Base-by-base conservation (phyloP, 2,797 vertebrate genomes). In the Ficedula albicollis region DNA sequence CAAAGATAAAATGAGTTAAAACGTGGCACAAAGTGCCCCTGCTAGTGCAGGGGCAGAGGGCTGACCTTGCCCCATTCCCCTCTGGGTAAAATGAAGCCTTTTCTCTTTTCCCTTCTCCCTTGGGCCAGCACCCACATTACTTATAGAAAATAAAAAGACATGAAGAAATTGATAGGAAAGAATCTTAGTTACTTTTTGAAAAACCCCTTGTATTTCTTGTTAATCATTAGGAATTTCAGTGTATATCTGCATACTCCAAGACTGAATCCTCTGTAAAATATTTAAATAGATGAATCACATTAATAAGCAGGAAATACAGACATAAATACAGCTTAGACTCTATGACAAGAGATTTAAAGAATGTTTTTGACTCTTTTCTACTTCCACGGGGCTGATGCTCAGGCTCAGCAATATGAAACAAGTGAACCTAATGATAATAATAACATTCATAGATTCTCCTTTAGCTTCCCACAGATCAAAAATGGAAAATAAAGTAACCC, bases 391-490 rank as follows among this genome's bases (percentile, higher is more conserved):
- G 59, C 44, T 82, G 60, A 56, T 83, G 52, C 52, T 69, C 23
- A 67, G 43, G 25, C 72, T 85, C 62, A 69, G 58, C 36, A 27
- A 56, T 67, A 55, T 17, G 73, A 91, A 96, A 87, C 66, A 81
- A 95, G 82, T 46, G 38, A 91, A 87, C 44, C 13, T 75, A 81
- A 82, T 82, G 63, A 59, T 87, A 93, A 77, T 72, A 92, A 87
- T 62, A 96, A 87, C n/a, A 75, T 58, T 75, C 78, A 62, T 1
- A 2, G 72, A 58, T 66, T 89, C 64, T 89, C 78, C 91, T 84
- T 74, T 52, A 69, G 82, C 89, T 96, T 96, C 92, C 82, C 89
- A 94, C 84, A 93, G 68, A 58, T 52, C 62, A 81, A 92, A 81
- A 91, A 66, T 2, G 41, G 82, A 95, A 95, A 95, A 92, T 27